phyloP scores from a whole-genome alignment of 1,140 invertebrate genomes.

The Drosophila lacteicornis region DNA sequence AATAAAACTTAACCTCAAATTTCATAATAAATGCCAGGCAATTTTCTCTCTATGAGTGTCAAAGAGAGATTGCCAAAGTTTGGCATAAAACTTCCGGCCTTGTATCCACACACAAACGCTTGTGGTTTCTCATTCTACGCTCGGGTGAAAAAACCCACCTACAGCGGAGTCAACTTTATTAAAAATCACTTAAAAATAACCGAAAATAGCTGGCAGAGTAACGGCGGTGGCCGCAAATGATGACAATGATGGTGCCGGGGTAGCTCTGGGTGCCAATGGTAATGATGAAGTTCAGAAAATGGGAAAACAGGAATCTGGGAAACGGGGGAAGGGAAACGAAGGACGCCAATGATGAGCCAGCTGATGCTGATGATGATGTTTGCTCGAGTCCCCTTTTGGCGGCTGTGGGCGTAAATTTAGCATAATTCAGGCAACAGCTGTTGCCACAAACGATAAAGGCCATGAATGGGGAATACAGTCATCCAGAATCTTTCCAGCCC shows the following conservation, averaged over 20 bases:
- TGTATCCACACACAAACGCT: constrained; percentile 28
- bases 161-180: constrained; percentile 68
- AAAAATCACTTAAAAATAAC: constrained; percentile 83
- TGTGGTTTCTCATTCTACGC: constrained; percentile 31
- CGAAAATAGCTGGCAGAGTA: constrained; percentile 67
- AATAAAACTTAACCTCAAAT: constrained; percentile 71
- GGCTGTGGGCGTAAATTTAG: constrained; percentile 78
- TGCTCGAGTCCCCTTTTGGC: constrained; percentile 44
- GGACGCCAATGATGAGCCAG: constrained; percentile 12
- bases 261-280: constrained; percentile 20
- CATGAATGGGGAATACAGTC: constrained; percentile 75
- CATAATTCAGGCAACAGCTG: constrained; percentile 82
- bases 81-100: constrained; percentile 57
- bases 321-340: constrained; percentile 8
- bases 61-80: constrained; percentile 50
- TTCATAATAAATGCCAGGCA: constrained; percentile 59
- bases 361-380: constrained; percentile 48
- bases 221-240: constrained; percentile 46
- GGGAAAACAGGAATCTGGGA: background rate
- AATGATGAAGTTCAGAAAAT: constrained; percentile 42
- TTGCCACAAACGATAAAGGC: constrained; percentile 82
- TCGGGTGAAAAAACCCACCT: constrained; percentile 27
- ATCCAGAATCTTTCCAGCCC: constrained; percentile 18
- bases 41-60: constrained; percentile 38
- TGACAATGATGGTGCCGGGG: constrained; percentile 39